Percentiles rank a stretch among this genome's conserved stretches.
Evolutionary conservation across 2,888 invertebrate genomes (phyloP).

Genomic region (Matsumyia berberina): DNA sequence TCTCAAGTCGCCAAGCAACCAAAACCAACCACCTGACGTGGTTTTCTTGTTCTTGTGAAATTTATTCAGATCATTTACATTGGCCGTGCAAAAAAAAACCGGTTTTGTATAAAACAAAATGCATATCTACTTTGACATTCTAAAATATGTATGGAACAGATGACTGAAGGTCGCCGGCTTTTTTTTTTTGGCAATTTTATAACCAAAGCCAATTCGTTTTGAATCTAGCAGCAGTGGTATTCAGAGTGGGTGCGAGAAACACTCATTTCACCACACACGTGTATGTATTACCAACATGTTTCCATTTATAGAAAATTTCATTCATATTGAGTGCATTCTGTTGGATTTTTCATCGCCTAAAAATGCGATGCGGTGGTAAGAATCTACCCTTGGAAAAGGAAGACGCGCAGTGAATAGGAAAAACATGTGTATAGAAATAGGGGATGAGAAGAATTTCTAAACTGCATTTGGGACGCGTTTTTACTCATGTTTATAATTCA

Average conservation of each 20-base stretch:
- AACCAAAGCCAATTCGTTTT: neutral
- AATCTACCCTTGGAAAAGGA: neutral
- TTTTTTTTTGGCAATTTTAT: neutral
- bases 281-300: neutral
- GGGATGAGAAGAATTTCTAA: slow-evolving; percentile 17
- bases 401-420: neutral
- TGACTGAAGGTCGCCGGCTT: slow-evolving; percentile 10
- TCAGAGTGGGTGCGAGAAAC: neutral
- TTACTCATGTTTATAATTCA: slow-evolving; percentile 77
- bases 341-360: no score
- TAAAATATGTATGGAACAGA: slow-evolving; percentile 6
- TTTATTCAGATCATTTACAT: neutral
- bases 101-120: neutral
- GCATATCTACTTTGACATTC: slow-evolving; percentile 8
- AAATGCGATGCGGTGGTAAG: no score
- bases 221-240: neutral
- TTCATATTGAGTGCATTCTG: no score
- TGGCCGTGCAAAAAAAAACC: slow-evolving; percentile 2
- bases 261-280: neutral
- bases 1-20: no score
- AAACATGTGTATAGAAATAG: neutral
- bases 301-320: no score
- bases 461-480: neutral
- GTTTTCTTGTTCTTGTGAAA: neutral
- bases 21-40: no score